phyloP scores from a whole-genome alignment of 2,888 invertebrate species.

The Pseudolycoriella hygida region DNA sequence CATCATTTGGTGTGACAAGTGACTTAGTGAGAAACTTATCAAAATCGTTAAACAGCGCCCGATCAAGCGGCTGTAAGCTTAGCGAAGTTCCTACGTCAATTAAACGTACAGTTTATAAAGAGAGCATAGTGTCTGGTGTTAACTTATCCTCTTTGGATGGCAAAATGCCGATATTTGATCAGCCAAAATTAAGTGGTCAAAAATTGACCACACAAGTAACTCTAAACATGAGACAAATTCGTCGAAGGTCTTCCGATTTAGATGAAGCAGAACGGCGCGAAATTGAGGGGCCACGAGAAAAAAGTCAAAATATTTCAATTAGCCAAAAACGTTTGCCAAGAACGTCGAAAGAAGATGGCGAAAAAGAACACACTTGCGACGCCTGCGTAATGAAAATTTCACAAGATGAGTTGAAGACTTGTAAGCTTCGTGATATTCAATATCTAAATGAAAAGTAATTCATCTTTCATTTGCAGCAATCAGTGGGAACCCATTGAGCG shows the following conservation, averaged over 20 bases:
- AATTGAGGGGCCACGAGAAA: no score
- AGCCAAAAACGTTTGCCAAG: no score
- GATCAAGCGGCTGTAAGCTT: neutral
- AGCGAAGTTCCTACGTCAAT: conserved; percentile 1
- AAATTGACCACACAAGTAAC: conserved; percentile 11
- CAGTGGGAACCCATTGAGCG: no score
- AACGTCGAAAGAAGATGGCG: no score
- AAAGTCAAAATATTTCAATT: no score
- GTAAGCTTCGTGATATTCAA: no score
- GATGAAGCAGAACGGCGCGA: conserved; percentile 1
- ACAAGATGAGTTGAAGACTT: no score
- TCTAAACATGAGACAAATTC: conserved; percentile 10
- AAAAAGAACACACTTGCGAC: no score
- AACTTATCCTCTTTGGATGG: neutral
- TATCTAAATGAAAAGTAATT: no score
- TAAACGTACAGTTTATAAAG: conserved; percentile 5
- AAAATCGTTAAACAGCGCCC: neutral
- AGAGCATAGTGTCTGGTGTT: conserved; percentile 4
- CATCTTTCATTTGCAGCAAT: no score
- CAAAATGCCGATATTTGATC: neutral
- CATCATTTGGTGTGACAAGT: conserved; percentile 1
- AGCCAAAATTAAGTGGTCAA: neutral
- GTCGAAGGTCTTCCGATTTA: conserved; percentile 11
- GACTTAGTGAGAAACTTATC: conserved; percentile 1
- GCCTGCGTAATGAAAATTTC: no score